Evolutionary conservation across 2,113 vertebrate genomes (phyloP), one percentile per base, ranked within the genome.

Genomic region (Diglossa brunneiventris): DNA sequence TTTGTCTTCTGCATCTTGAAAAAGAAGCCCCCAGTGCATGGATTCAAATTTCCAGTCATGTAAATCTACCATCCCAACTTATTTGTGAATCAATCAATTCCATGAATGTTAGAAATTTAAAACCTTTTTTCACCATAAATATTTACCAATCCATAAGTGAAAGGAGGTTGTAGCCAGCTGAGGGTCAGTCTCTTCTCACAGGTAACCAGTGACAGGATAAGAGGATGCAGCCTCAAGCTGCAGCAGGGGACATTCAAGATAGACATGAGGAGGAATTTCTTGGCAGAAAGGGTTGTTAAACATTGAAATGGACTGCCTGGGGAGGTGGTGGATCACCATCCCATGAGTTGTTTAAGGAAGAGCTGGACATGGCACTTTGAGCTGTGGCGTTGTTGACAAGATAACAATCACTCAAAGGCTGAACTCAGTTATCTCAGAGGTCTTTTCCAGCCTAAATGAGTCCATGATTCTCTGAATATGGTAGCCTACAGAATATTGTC

Each of bases 381-480:
- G 4, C 13, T n/a, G 0, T 4, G 30, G 24, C 0, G 0, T 22
- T 15, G 9, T 17, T 74, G 23, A 46, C 8, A 39, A 50, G 8
- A 15, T 58, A 50, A 41, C 21, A 37, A 59, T 59, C 37, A 33
- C 6, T 37, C 37, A 67, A 39, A 59, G 23, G 13, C 1, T 39
- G 28, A 9, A 24, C 12, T 59, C 37, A 16, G 16, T 67, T 58
- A 39, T 46, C 27, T 59, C 52, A 46, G 33, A 59, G 15, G 23
- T 46, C 59, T 61, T 53, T 46, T 61, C 39, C 39, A 75, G n/a
- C 14, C 30, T 22, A 26, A 75, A n/a, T 6, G 16, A 46, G 26
- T n/a, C 9, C 14, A 21, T 46, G 23, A 67, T 39, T 46, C 53
- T 26, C 11, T 67, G 61, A 66, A 23, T 50, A 42, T 64, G 39